A percentile compares a stretch with the other conserved stretches of the same genome.
phyloP scores from a whole-genome alignment of 2,113 vertebrate genomes.

The Setophaga coronata region DNA sequence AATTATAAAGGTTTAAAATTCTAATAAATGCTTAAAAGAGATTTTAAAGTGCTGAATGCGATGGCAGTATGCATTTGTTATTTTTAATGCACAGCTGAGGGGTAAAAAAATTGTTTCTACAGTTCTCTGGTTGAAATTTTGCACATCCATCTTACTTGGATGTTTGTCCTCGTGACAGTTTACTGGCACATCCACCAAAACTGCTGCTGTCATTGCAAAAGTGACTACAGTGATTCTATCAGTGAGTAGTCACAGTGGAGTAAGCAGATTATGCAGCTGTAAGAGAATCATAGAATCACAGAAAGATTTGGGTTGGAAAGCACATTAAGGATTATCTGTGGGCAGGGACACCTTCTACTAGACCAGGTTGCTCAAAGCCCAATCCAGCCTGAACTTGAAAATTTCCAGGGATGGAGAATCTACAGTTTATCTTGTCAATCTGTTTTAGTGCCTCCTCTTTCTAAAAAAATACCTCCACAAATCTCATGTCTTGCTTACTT shows the following conservation, averaged over 20 bases:
- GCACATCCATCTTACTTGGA: background rate
- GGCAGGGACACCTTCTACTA: too few species aligned
- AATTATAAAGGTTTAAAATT: background rate
- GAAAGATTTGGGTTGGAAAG: background rate
- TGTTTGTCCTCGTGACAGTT: background rate
- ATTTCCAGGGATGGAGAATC: background rate
- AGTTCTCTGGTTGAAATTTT: background rate
- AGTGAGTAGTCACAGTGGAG: fast-evolving
- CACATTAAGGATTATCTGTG: background rate
- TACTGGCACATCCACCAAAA: background rate
- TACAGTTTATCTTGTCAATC: background rate
- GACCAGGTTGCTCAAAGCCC: background rate
- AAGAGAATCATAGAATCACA: background rate
- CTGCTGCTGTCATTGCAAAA: background rate
- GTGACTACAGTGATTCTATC: background rate
- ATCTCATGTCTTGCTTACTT: background rate
- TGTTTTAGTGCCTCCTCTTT: background rate
- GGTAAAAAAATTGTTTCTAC: background rate
- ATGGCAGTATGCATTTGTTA: background rate
- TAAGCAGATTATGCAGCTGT: background rate
- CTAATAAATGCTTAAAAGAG: background rate
- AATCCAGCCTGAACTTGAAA: fast-evolving
- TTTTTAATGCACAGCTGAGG: background rate
- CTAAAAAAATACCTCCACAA: background rate
- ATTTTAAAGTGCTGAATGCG: background rate